phyloP scores from a whole-genome alignment of 35 echinoderm and acorn worm species.

The Holothuria glaberrima region DNA sequence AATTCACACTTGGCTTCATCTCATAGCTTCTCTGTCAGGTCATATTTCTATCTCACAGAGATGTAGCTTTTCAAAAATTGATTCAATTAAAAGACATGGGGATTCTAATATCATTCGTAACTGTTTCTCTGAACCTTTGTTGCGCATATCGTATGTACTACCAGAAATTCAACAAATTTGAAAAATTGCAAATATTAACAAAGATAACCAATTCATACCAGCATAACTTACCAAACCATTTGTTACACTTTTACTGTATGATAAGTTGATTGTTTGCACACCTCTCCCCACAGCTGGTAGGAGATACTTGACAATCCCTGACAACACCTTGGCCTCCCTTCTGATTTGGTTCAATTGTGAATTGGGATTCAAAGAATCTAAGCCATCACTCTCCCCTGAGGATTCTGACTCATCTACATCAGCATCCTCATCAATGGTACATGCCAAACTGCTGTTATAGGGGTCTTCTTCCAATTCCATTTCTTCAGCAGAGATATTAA shows the following conservation, averaged over 20 bases:
- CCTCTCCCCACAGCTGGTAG: constrained; percentile 79
- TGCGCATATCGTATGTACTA: too few species aligned
- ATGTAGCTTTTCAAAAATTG: too few species aligned
- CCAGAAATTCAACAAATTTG: too few species aligned
- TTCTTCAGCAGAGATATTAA: constrained; percentile 58
- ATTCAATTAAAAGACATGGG: too few species aligned
- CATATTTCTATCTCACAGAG: too few species aligned
- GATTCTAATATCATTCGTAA: too few species aligned
- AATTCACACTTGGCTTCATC: too few species aligned
- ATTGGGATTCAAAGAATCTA: constrained; percentile 20
- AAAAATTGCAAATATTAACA: too few species aligned
- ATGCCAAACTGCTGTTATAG: background rate
- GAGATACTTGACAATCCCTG: constrained; percentile 78
- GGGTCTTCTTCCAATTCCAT: constrained; percentile 5
- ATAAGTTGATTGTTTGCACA: constrained; percentile 72
- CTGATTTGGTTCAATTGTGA: constrained; percentile 54
- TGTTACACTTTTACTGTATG: constrained; percentile 80
- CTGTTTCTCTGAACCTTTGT: too few species aligned
- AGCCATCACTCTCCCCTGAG: constrained; percentile 81
- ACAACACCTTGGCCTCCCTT: constrained; percentile 84
- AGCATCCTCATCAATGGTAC: constrained; percentile 84
- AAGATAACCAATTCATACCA: too few species aligned
- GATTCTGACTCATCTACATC: constrained; percentile 93
- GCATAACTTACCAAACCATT: constrained; percentile 81
- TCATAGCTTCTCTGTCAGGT: too few species aligned